A percentile compares a stretch with the other conserved stretches of the same genome.
phyloP scores from a whole-genome alignment of 2,797 vertebrate genomes.

The Rallus crepitans region DNA sequence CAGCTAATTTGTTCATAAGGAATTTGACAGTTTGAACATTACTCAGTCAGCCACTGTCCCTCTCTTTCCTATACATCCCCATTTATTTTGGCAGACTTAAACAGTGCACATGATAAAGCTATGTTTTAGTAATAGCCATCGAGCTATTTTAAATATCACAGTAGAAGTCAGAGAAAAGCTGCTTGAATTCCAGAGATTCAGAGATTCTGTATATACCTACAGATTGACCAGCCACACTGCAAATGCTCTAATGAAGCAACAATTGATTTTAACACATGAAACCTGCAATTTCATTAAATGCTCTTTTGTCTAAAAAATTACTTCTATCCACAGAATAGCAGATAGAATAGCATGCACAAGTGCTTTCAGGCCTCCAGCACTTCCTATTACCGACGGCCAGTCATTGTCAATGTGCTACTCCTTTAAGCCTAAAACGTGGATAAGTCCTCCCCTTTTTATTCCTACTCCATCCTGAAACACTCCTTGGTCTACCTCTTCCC shows the following conservation, averaged over 20 bases:
- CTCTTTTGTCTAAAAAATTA: not conserved
- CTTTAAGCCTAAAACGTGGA: conserved; percentile 33
- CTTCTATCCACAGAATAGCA: not conserved
- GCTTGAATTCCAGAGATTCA: not conserved
- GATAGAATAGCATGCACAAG: not conserved
- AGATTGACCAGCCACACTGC: conserved; percentile 38
- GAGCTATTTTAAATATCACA: conserved; percentile 27
- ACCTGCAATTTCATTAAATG: not conserved
- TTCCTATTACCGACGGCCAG: not conserved
- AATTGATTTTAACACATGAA: conserved; percentile 18
- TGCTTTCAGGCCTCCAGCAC: not conserved
- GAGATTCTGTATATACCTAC: not conserved
- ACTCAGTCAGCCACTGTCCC: conserved; percentile 19
- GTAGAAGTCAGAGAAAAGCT: conserved; percentile 45
- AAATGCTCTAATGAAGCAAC: conserved; percentile 64
- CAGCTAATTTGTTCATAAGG: conserved; percentile 72
- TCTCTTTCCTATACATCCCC: conserved; percentile 40
- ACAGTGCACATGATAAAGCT: conserved; percentile 22
- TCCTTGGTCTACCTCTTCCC: not conserved
- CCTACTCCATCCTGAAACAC: not conserved
- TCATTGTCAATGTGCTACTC: not conserved
- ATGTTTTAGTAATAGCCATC: not conserved
- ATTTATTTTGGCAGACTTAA: conserved; percentile 54
- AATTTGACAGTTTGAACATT: conserved; percentile 68
- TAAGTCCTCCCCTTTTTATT: not conserved